phyloP scores from a whole-genome alignment of 1,140 invertebrate species.

The Potamilus streckersoni region DNA sequence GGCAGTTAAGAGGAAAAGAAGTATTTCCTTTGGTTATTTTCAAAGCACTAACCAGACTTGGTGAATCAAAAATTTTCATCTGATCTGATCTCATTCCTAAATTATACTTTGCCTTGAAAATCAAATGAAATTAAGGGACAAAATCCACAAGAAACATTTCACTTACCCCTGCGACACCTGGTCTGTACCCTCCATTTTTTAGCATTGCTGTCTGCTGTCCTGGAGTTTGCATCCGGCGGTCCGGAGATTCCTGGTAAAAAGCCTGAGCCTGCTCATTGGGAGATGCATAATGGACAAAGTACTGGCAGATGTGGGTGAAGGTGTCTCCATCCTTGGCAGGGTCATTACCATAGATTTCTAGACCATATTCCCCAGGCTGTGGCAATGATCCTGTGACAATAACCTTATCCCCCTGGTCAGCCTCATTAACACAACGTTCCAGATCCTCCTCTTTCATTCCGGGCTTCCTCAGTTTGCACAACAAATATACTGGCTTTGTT shows the following conservation, averaged over 20 bases:
- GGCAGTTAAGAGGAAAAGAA: no score
- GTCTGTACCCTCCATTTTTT: constrained; percentile 37
- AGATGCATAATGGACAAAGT: constrained; percentile 63
- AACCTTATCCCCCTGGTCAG: constrained; percentile 50
- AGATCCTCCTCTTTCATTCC: constrained; percentile 58
- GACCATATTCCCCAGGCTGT: constrained; percentile 63
- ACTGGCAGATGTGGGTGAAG: constrained; percentile 67
- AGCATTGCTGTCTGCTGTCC: constrained; percentile 29
- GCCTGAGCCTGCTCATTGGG: constrained; percentile 51
- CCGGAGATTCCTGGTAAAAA: constrained; percentile 61
- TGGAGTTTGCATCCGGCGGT: constrained; percentile 28
- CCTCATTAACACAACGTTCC: constrained; percentile 56
- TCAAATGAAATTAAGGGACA: no score
- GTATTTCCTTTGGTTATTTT: no score
- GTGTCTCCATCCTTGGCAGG: constrained; percentile 66
- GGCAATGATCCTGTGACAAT: constrained; percentile 55
- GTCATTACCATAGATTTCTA: constrained; percentile 68
- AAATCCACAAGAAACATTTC: no score
- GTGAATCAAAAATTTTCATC: no score
- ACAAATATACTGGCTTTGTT: constrained; percentile 53
- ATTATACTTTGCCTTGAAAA: no score
- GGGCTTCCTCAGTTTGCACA: constrained; percentile 57
- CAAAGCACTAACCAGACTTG: no score
- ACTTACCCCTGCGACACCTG: not conserved
- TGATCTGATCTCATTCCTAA: no score